Base-by-base conservation (phyloP, 37 sponge, comb jelly and placozoan species). In the Cladorhizidae sp. region DNA sequence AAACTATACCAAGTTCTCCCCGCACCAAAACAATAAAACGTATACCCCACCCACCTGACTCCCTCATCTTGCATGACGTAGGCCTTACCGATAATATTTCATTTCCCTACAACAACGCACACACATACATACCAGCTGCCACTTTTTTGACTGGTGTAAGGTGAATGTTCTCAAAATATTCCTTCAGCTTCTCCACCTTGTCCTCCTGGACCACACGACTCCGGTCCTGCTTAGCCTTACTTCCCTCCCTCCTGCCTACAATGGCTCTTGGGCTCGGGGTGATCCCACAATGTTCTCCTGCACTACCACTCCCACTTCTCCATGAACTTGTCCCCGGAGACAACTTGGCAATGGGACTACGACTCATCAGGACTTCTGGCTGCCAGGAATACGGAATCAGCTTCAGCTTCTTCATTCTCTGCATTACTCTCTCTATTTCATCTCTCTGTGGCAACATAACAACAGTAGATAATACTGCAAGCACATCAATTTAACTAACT, bases 371-470 rank as follows among this genome's bases (percentile, higher is more conserved):
- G 49, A 45, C 49, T 45, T 45, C 49, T 45, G 85, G 77, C 9
- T 64, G 45, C 87, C 87, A 86, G 32, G 81, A 74, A 9, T 67
- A 67, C 5, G 87, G 87, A 35, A 86, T 76, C 20, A 86, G 54
- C 33, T 73, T 49, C 6, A 80, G 57, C 39, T 55, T 56, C 87
- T 86, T 86, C 87, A 86, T 80, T 25, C 80, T 40, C 36, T 73
- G 9, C 33, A 58, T 61, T 6, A 82, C 5, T 33, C 59, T 55
- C 29, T 72, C 82, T 22, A 82, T 3, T 12, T 56, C 36, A n/a
- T 23, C 52, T 26, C 21, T 69, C 80, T 80, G 57, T n/a, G n/a
- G n/a, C n/a, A n/a, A n/a, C n/a, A n/a, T n/a, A n/a, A n/a, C n/a
- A n/a, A n/a, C n/a, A n/a, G n/a, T n/a, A n/a, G n/a, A n/a, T n/a